These are phyloP conservation scores for Equus przewalskii DNA, from an alignment of 2,113 vertebrate species.

Conservation along the genomic window DNA sequence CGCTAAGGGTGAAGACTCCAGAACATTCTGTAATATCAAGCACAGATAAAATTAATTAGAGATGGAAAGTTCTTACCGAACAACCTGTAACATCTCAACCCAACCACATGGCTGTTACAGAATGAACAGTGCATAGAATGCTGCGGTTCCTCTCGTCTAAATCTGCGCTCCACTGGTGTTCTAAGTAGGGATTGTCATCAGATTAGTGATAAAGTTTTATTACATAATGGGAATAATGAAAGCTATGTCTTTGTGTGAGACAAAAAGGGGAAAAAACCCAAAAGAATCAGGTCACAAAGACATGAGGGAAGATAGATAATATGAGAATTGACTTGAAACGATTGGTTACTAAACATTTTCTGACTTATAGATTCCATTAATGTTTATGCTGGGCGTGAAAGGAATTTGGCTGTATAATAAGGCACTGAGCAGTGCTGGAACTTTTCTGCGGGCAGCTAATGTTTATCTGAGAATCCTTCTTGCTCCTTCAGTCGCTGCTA, in stretches of 20 bases:
- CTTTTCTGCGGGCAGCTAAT: neutral
- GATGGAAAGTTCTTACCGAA: constrained; percentile 13
- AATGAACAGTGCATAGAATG: constrained; percentile 3
- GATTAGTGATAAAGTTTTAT: constrained; percentile 48
- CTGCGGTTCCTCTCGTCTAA: constrained; percentile 35
- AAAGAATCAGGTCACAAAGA: neutral
- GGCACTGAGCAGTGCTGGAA: neutral
- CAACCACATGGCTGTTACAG: neutral
- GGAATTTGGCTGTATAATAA: neutral
- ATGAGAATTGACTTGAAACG: neutral
- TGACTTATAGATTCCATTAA: neutral
- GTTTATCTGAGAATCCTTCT: neutral
- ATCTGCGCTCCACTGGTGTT: neutral
- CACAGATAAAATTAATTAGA: constrained; percentile 28
- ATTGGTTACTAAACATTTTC: neutral
- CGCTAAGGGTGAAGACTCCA: neutral
- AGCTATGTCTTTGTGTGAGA: neutral
- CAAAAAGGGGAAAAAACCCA: neutral
- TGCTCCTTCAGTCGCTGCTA: neutral
- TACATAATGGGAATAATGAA: neutral
- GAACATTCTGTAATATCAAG: constrained; percentile 60
- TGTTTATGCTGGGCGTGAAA: neutral
- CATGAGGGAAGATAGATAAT: neutral
- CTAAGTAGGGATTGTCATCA: neutral
- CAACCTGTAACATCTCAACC: constrained; percentile 28